A percentile compares a stretch with the other conserved stretches of the same genome.
These are phyloP conservation scores for Bombus picipes DNA, from an alignment of 1,140 invertebrate species.

Conservation along the genomic window DNA sequence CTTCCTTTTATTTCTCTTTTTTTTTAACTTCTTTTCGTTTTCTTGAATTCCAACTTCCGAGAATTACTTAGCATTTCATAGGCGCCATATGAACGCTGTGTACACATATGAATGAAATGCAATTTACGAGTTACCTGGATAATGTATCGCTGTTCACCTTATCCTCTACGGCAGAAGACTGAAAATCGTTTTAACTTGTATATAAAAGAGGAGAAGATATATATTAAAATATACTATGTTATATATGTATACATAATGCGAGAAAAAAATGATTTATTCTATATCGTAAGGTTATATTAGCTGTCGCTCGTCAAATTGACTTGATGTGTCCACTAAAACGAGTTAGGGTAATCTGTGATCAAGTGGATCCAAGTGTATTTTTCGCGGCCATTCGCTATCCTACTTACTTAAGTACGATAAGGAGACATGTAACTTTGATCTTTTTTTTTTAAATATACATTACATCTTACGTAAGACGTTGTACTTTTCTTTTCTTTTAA, in stretches of 20 bases:
- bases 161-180: slow-evolving; percentile 78
- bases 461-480: slow-evolving; percentile 3
- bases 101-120: not conserved
- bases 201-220: slow-evolving; percentile 61
- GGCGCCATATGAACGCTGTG: not conserved
- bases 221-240: slow-evolving; percentile 4
- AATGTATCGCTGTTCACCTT: slow-evolving; percentile 31
- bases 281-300: slow-evolving; percentile 2
- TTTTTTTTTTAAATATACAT: slow-evolving; percentile 46
- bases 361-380: slow-evolving; percentile 54
- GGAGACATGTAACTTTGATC: slow-evolving; percentile 38
- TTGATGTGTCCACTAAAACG: slow-evolving; percentile 38
- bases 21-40: not conserved
- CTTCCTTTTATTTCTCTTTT: not conserved
- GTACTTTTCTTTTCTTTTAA: slow-evolving; percentile 14
- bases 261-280: slow-evolving; percentile 20
- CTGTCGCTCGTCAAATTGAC: not conserved
- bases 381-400: slow-evolving; percentile 24
- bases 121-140: not conserved
- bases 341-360: slow-evolving; percentile 61
- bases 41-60: not conserved
- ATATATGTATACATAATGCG: slow-evolving; percentile 2
- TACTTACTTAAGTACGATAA: slow-evolving; percentile 62
- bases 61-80: not conserved
- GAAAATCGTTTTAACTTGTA: slow-evolving; percentile 76